Percentiles rank a stretch among this genome's conserved stretches.
Conservation (phyloP, 2,113 vertebrate genomes). For the Odontesthes bonariensis region DNA sequence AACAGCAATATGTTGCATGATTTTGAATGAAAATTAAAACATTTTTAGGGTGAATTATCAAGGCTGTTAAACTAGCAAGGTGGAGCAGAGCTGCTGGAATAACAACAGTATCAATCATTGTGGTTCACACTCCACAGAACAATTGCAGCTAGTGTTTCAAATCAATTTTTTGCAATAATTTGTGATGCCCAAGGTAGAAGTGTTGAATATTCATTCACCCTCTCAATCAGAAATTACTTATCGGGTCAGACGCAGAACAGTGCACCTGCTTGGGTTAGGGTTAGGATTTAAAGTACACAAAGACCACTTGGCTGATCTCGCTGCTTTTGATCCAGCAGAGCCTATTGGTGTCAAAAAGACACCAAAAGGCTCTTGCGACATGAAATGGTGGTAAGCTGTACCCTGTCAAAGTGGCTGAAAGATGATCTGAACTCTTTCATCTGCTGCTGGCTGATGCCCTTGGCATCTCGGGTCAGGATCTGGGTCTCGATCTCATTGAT, state of each 20-base stretch:
- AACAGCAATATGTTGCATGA: not conserved
- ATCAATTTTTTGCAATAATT: not conserved
- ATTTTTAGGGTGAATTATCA: not conserved
- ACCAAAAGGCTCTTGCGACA: not conserved
- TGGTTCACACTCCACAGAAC: not conserved
- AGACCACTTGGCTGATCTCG: not conserved
- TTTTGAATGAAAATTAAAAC: slow-evolving; percentile 13
- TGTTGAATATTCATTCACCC: not conserved
- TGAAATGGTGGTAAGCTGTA: slow-evolving; percentile 62
- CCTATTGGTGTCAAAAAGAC: not conserved
- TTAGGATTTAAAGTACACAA: slow-evolving; percentile 4
- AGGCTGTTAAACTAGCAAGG: not conserved
- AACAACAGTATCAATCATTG: not conserved
- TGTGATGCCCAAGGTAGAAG: not conserved
- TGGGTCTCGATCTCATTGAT: slow-evolving; percentile 99
- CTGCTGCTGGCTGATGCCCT: slow-evolving; percentile 98
- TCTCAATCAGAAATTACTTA: not conserved
- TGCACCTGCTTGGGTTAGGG: not conserved
- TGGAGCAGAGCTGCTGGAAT: slow-evolving; percentile 13
- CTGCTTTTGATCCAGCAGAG: not conserved
- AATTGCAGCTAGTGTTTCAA: not conserved
- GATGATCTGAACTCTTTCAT: slow-evolving; percentile 98
- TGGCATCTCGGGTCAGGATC: slow-evolving; percentile 96
- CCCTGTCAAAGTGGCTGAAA: slow-evolving; percentile 99
- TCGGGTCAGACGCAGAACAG: not conserved